phyloP scores from a whole-genome alignment of 2,113 vertebrate species.

The Edolisoma coerulescens region DNA sequence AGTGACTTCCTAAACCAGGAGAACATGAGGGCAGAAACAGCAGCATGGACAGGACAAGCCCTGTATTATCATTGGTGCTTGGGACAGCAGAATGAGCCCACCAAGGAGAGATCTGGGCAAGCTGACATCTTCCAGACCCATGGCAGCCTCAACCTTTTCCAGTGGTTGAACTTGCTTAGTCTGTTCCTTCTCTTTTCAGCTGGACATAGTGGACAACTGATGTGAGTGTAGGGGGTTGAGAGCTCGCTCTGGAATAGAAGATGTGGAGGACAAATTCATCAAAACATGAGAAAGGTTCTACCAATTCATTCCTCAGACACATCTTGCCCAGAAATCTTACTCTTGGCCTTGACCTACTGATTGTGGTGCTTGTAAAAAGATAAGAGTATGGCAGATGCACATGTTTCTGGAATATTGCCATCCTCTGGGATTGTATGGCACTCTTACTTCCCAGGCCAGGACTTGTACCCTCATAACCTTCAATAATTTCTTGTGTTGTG shows the following conservation, averaged over 20 bases:
- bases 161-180: background rate
- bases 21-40: background rate
- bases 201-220: background rate
- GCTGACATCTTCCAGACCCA: background rate
- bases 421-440: background rate
- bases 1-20: background rate
- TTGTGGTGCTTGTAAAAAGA: background rate
- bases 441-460: rapidly evolving
- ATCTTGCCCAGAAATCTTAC: background rate
- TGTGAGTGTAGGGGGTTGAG: background rate
- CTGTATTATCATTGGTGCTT: rapidly evolving
- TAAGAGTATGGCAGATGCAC: background rate
- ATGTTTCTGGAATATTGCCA: background rate
- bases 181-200: background rate
- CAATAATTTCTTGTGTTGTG: background rate
- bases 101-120: background rate
- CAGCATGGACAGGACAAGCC: background rate
- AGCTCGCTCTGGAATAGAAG: background rate
- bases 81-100: background rate
- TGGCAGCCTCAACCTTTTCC: background rate
- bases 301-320: background rate
- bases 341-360: background rate
- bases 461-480: background rate
- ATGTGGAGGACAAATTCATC: background rate
- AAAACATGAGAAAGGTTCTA: background rate